Evolutionary conservation across 2,888 invertebrate genomes (phyloP).

Genomic region (Nomada flava): DNA sequence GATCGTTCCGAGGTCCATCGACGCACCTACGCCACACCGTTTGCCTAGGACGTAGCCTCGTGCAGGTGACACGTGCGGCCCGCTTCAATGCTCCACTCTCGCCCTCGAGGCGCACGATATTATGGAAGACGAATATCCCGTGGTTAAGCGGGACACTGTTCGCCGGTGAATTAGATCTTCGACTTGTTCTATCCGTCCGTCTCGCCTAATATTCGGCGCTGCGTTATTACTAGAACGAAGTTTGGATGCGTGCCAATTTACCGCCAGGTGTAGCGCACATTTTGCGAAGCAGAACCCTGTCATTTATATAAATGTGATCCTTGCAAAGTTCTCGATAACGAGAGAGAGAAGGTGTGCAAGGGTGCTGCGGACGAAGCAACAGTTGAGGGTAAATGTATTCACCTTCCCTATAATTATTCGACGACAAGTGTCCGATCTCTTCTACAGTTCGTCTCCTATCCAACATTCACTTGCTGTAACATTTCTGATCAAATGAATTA

Average conservation of each 20-base stretch:
- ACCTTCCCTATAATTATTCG: too few relatives aligned
- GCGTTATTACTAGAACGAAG: neutral
- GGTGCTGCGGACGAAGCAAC: too few relatives aligned
- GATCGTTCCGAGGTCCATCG: constrained; percentile 50
- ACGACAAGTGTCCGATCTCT: too few relatives aligned
- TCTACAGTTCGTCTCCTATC: too few relatives aligned
- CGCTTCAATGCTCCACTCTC: neutral
- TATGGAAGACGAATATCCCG: neutral
- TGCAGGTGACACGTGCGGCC: constrained; percentile 20
- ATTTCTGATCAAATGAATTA: neutral
- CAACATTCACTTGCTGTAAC: too few relatives aligned
- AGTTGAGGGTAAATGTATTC: too few relatives aligned
- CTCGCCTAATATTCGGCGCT: neutral
- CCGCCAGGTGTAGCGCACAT: neutral
- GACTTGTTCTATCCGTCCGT: constrained; percentile 4
- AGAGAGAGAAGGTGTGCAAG: too few relatives aligned
- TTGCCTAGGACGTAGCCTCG: neutral
- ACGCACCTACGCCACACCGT: neutral
- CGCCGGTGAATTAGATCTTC: constrained; percentile 21
- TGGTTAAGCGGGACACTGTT: neutral
- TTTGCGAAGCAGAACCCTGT: neutral
- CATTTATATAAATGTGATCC: too few relatives aligned
- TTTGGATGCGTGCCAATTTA: constrained; percentile 12
- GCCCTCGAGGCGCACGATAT: neutral
- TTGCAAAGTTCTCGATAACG: too few relatives aligned